Conservation (phyloP, 1,140 invertebrate genomes). For the Hesperophylax magnus region DNA sequence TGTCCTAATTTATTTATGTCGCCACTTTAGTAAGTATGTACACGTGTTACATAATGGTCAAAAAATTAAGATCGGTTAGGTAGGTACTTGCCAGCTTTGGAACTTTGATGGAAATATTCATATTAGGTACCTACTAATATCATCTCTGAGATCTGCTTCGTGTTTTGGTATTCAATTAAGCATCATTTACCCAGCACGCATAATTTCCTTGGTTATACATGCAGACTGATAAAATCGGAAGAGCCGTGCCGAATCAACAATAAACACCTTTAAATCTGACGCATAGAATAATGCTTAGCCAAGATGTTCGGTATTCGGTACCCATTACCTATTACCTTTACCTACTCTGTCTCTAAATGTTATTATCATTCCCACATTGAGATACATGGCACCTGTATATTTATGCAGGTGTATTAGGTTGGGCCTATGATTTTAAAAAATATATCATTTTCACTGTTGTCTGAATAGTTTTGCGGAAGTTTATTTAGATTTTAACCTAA, state of each 20-base stretch:
- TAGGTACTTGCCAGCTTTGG: too few species aligned
- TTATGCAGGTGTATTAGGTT: too few species aligned
- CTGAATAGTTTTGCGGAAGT: too few species aligned
- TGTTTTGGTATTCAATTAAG: conserved; percentile 25
- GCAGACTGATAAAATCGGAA: conserved; percentile 34
- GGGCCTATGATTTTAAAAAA: too few species aligned
- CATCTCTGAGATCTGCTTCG: not conserved
- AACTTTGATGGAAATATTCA: too few species aligned
- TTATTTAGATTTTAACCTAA: too few species aligned
- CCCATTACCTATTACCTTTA: too few species aligned
- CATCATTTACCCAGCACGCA: conserved; percentile 20
- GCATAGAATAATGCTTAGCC: not conserved
- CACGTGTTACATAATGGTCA: too few species aligned
- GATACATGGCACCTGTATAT: not conserved
- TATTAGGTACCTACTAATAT: too few species aligned
- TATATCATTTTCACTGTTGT: too few species aligned
- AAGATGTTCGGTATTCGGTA: not conserved
- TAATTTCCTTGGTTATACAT: conserved; percentile 14
- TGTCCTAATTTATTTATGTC: not conserved
- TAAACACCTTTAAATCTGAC: conserved; percentile 30
- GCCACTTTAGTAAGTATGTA: not conserved
- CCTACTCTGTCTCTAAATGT: too few species aligned
- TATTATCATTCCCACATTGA: not conserved
- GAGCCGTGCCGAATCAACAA: conserved; percentile 32
- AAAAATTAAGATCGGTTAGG: too few species aligned